Conservation (phyloP, 2,888 invertebrate species). For the Ditula angustiorana region DNA sequence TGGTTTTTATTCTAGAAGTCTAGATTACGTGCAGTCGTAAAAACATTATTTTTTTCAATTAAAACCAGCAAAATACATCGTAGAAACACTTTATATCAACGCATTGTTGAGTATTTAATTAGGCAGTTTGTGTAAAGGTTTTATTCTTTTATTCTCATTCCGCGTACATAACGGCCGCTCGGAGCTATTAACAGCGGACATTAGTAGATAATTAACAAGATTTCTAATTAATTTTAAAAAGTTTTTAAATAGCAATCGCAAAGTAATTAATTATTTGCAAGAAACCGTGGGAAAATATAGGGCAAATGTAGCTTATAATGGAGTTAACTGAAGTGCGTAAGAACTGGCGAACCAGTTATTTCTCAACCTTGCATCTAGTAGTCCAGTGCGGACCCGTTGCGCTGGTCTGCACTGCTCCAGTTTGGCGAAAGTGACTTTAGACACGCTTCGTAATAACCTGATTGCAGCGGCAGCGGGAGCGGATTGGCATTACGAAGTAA, state of each 20-base stretch:
- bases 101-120: neutral
- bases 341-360: constrained; percentile 63
- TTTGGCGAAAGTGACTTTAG: constrained; percentile 77
- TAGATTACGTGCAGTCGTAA: neutral
- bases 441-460: constrained; percentile 10
- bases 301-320: constrained; percentile 2
- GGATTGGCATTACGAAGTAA: neutral
- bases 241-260: no score
- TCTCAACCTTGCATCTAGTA: constrained; percentile 82
- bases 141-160: neutral
- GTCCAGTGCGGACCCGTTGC: constrained; percentile 75
- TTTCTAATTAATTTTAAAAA: neutral
- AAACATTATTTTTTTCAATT: no score
- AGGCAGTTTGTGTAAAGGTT: neutral
- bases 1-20: neutral
- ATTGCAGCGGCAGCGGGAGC: constrained; percentile 13
- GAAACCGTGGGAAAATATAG: constrained; percentile 27
- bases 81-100: neutral
- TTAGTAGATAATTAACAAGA: neutral
- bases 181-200: neutral
- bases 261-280: neutral
- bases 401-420: constrained; percentile 59
- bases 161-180: neutral
- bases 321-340: constrained; percentile 53
- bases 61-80: neutral